A percentile compares a stretch with the other conserved stretches of the same genome.
Evolutionary conservation across 1,140 invertebrate genomes (phyloP).

Genomic region (Drosophila murphyi): DNA sequence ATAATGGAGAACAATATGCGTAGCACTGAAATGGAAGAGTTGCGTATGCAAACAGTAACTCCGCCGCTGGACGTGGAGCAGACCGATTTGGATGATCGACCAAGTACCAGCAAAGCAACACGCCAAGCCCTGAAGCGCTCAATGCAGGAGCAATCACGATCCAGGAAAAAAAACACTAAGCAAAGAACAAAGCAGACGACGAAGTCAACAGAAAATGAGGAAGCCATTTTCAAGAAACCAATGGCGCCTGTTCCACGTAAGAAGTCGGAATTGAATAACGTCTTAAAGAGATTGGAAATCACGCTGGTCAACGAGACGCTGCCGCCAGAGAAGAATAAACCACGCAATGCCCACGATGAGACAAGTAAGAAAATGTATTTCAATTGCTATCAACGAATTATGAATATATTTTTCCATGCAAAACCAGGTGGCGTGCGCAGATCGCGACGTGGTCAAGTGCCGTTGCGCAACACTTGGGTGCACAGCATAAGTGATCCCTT

Average conservation of each 20-base stretch:
- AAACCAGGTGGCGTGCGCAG: conserved; percentile 43
- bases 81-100: conserved; percentile 26
- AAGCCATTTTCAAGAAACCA: conserved; percentile 57
- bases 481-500: conserved; percentile 47
- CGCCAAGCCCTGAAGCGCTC: conserved; percentile 15
- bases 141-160: background rate
- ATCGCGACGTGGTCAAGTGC: conserved; percentile 68
- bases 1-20: background rate
- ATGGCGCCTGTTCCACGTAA: conserved; percentile 33
- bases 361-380: conserved; percentile 37
- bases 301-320: background rate
- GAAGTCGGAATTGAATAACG: conserved; percentile 5
- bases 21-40: conserved; percentile 26
- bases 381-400: too few relatives aligned
- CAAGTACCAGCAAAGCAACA: conserved; percentile 59
- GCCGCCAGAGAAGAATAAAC: background rate
- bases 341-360: background rate
- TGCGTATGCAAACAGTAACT: conserved; percentile 30
- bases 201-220: conserved; percentile 2
- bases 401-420: too few relatives aligned
- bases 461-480: conserved; percentile 50
- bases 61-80: background rate
- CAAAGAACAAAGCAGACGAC: background rate
- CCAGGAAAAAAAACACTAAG: background rate
- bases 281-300: conserved; percentile 9